Conservation (phyloP, 2,113 vertebrate genomes). For the Callopanchax toddi region DNA sequence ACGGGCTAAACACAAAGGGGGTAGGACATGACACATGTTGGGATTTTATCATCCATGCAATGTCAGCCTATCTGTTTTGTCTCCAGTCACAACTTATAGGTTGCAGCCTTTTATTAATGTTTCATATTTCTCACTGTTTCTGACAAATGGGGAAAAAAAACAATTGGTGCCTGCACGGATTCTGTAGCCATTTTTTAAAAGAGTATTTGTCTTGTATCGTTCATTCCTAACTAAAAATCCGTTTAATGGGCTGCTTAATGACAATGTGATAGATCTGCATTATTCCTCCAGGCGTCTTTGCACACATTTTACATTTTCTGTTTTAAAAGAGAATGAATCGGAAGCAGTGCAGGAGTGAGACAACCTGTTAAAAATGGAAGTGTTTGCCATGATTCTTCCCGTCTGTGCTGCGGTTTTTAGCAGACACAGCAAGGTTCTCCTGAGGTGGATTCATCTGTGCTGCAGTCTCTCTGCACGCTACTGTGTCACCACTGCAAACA, state of each 20-base stretch:
- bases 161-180: no score
- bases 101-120: no score
- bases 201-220: background rate
- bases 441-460: slow-evolving; percentile 13
- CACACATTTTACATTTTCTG: slow-evolving; percentile 56
- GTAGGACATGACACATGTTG: no score
- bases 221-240: slow-evolving; percentile 27
- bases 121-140: no score
- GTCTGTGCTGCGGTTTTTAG: slow-evolving; percentile 31
- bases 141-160: no score
- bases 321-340: slow-evolving; percentile 59
- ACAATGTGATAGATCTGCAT: slow-evolving; percentile 10
- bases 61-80: no score
- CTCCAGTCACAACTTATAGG: no score
- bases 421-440: slow-evolving; percentile 18
- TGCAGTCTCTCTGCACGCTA: slow-evolving; percentile 1
- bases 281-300: slow-evolving; percentile 53
- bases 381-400: slow-evolving; percentile 40
- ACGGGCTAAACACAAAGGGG: no score
- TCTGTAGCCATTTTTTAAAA: no score
- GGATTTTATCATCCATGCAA: no score
- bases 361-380: slow-evolving; percentile 62
- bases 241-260: slow-evolving; percentile 24
- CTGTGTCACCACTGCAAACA: background rate
- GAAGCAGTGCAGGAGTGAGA: slow-evolving; percentile 56